Conservation (phyloP, 2,797 vertebrate genomes). For the Odontamblyopus rebecca region DNA sequence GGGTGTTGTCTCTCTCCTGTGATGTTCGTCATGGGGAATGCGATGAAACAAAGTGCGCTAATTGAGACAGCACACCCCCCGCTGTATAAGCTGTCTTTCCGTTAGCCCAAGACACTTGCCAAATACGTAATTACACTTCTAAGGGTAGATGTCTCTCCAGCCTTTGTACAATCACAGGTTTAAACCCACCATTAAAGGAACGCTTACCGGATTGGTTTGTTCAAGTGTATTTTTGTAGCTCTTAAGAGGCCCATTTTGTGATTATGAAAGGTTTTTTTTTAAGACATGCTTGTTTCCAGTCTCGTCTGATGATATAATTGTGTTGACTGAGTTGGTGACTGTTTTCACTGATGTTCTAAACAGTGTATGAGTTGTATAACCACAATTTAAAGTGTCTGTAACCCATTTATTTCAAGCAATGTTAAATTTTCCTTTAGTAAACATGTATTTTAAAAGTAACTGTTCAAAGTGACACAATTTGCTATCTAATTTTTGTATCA, state of each 20-base stretch:
- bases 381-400: too few species aligned
- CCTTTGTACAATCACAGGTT: constrained; percentile 69
- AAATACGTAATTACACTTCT: constrained; percentile 67
- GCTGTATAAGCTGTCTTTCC: constrained; percentile 51
- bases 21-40: constrained; percentile 38
- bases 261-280: constrained; percentile 6
- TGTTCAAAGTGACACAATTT: too few species aligned
- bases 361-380: too few species aligned
- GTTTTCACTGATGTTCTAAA: too few species aligned
- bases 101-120: constrained; percentile 60
- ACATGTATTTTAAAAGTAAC: too few species aligned
- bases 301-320: too few species aligned
- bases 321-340: background rate
- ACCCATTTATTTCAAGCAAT: too few species aligned
- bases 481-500: too few species aligned
- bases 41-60: constrained; percentile 65
- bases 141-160: constrained; percentile 61
- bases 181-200: constrained; percentile 66
- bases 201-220: constrained; percentile 51
- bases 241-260: constrained; percentile 21
- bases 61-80: constrained; percentile 70
- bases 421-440: too few species aligned
- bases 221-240: constrained; percentile 21
- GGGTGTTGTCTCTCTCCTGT: constrained; percentile 25
- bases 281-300: too few species aligned